phyloP scores from a whole-genome alignment of 2,888 invertebrate genomes.

The Cylloceria caligata region DNA sequence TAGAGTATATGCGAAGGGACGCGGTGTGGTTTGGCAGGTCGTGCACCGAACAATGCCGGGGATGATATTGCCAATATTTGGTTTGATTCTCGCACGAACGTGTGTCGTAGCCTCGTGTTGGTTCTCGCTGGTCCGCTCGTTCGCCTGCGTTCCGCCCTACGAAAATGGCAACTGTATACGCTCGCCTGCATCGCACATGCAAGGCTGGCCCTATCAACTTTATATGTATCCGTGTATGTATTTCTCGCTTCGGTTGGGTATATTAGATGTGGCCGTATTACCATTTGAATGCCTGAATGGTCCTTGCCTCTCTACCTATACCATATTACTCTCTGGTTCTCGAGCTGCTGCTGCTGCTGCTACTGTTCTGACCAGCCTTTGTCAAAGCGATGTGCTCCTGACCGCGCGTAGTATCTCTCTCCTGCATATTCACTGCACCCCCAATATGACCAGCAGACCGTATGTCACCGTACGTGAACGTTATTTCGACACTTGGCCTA shows the following conservation, averaged over 20 bases:
- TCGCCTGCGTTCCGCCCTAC: not conserved
- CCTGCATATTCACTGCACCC: conserved; percentile 20
- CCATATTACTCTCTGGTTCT: conserved; percentile 33
- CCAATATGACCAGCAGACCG: conserved; percentile 31
- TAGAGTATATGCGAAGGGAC: conserved; percentile 14
- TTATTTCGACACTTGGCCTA: not conserved
- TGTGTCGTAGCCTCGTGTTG: conserved; percentile 63
- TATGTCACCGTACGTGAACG: conserved; percentile 50
- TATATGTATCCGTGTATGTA: conserved; percentile 37
- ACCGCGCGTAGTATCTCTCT: conserved; percentile 73
- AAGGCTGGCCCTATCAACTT: conserved; percentile 50
- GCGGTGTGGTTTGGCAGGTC: conserved; percentile 55
- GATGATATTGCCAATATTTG: conserved; percentile 85
- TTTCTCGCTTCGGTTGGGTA: conserved; percentile 68
- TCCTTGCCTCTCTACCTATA: conserved; percentile 18
- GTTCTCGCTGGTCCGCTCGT: conserved; percentile 29
- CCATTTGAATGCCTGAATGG: conserved; percentile 80
- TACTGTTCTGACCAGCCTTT: conserved; percentile 75
- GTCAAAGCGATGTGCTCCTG: conserved; percentile 76
- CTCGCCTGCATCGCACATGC: conserved; percentile 6
- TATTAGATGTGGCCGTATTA: conserved; percentile 81
- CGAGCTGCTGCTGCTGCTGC: not conserved
- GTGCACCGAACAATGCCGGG: conserved; percentile 74
- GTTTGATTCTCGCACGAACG: conserved; percentile 82
- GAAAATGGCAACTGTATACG: conserved; percentile 32